These are phyloP conservation scores for Dryomyza anilis DNA, from an alignment of 2,888 invertebrate genomes.

Conservation along the genomic window DNA sequence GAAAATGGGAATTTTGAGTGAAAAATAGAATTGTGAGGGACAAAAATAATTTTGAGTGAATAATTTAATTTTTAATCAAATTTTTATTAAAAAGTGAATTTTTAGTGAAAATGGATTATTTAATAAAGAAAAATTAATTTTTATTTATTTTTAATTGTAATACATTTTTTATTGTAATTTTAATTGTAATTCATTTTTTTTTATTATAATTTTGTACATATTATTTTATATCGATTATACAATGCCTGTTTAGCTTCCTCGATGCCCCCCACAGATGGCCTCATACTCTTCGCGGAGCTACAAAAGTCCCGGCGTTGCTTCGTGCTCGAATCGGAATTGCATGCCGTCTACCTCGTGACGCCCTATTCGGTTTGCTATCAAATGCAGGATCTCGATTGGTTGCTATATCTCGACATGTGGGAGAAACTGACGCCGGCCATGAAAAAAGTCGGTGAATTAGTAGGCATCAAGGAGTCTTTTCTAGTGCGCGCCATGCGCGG, in stretches of 20 bases:
- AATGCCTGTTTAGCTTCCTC: conserved; percentile 69
- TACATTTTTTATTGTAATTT: too few relatives aligned
- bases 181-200: too few relatives aligned
- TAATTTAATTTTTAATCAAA: too few relatives aligned
- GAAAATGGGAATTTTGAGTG: too few relatives aligned
- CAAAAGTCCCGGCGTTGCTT: conserved; percentile 88
- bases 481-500: conserved; percentile 79
- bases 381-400: conserved; percentile 79
- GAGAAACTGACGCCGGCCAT: conserved; percentile 77
- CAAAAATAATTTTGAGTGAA: too few relatives aligned
- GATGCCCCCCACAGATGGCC: conserved; percentile 91
- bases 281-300: conserved; percentile 86
- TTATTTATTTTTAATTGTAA: too few relatives aligned
- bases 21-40: too few relatives aligned
- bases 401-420: conserved; percentile 80
- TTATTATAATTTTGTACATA: background rate
- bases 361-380: conserved; percentile 87
- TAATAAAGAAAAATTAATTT: too few relatives aligned
- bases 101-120: too few relatives aligned
- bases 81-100: too few relatives aligned
- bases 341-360: conserved; percentile 93
- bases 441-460: conserved; percentile 84
- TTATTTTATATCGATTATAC: background rate
- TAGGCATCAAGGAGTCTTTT: conserved; percentile 88
- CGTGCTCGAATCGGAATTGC: conserved; percentile 92